phyloP scores from a whole-genome alignment of 2,797 vertebrate genomes.

The Tenualosa ilisha region DNA sequence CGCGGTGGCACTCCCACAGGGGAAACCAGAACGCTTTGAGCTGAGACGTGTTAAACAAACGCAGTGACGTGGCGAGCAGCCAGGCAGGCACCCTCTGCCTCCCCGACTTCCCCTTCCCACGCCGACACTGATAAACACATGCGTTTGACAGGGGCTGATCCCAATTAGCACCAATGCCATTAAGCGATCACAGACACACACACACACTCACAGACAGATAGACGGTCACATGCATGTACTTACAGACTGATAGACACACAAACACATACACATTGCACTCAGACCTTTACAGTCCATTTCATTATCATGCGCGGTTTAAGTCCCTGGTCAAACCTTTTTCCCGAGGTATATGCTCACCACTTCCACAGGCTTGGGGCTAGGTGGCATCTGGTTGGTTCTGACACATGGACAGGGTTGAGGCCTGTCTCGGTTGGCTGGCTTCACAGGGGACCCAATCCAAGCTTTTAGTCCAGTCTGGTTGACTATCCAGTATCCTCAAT shows the following conservation, averaged over 20 bases:
- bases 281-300: background rate
- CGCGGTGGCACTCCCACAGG: slow-evolving; percentile 29
- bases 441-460: background rate
- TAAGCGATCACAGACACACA: background rate
- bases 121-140: background rate
- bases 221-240: background rate
- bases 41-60: slow-evolving; percentile 63
- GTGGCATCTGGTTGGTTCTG: background rate
- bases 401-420: background rate
- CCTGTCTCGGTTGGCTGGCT: background rate
- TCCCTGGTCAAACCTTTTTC: background rate
- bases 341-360: background rate
- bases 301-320: background rate
- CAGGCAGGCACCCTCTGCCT: background rate
- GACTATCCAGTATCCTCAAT: background rate
- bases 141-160: background rate
- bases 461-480: background rate
- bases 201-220: background rate
- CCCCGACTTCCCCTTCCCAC: background rate
- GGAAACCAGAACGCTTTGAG: slow-evolving; percentile 55
- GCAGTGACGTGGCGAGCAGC: background rate
- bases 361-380: background rate
- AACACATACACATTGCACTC: background rate
- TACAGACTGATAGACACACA: background rate
- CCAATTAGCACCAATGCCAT: background rate